phyloP scores from a whole-genome alignment of 2,797 vertebrate genomes.

The Myripristis murdjan region DNA sequence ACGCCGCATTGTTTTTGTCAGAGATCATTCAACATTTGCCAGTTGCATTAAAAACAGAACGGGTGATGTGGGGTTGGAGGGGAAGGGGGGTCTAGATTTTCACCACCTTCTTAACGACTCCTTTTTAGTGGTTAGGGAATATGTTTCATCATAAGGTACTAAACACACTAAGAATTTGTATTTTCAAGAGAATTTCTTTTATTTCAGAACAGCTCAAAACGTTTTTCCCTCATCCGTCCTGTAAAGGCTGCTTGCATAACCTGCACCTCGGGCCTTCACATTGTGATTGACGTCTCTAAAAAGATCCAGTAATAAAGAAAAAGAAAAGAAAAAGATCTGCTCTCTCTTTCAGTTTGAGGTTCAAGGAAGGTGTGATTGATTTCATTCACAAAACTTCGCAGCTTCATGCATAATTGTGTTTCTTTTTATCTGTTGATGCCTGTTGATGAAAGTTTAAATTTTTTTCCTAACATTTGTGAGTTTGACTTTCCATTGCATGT shows the following conservation, averaged over 20 bases:
- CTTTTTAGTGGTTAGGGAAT: not conserved
- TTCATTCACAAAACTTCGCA: not conserved
- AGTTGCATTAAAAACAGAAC: slow-evolving; percentile 42
- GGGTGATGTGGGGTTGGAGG: slow-evolving; percentile 10
- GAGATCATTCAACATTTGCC: slow-evolving; percentile 20
- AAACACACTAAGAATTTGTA: slow-evolving; percentile 16
- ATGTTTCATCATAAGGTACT: not conserved
- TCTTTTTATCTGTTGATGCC: too few species aligned
- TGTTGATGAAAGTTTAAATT: too few species aligned
- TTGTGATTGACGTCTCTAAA: too few species aligned
- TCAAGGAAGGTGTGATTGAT: not conserved
- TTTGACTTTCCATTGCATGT: too few species aligned
- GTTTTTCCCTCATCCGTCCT: too few species aligned
- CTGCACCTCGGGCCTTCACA: too few species aligned
- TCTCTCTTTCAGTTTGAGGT: not conserved
- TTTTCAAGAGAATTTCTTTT: not conserved
- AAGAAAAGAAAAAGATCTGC: not conserved
- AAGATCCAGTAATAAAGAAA: too few species aligned
- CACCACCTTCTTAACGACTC: not conserved
- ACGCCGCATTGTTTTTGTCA: slow-evolving; percentile 16
- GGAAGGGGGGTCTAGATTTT: not conserved
- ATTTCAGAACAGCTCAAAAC: too few species aligned
- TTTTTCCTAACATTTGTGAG: too few species aligned
- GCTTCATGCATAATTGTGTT: not conserved
- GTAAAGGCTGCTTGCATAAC: too few species aligned